Base-by-base conservation (phyloP, 2,888 invertebrate species). In the Odiellus spinosus region DNA sequence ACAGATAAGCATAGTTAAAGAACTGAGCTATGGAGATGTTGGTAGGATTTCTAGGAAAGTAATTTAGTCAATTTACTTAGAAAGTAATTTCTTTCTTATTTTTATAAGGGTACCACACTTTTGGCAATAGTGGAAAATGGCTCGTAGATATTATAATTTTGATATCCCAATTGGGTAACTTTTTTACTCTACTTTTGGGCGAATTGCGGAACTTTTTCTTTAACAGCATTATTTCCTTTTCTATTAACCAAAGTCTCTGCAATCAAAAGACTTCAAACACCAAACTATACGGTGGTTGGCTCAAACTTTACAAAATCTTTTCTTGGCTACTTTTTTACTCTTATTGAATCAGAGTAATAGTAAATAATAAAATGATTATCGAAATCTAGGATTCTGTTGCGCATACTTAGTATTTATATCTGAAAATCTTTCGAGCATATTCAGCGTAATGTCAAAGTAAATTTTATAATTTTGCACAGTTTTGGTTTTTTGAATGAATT, bases 11-110 rank as follows among this genome's bases (percentile, higher is more conserved):
- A 26, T 26, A 11, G 3, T 38, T 38, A 38, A 38, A 20, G 64
- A 66, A 38, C 49, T 66, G 12, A 60, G 61, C 2, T 67, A 67
- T 55, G 66, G 66, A 17, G 67, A 67, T 58, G 60, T 67, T 17
- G 38, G 38, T 38, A 2, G 8, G 38, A 17, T 38, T 38, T 1
- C 3, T 38, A 17, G 8, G 26, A 26, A 26, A 26, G 8, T 26
- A 26, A 26, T 6, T 26, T 26, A 26, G 26, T 26, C 26, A 26
- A 26, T 26, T 26, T 26, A 26, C 26, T 6, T 6, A 26, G n/a
- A n/a, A n/a, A n/a, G 39, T 39, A 2, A 14, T 18, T 10, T 40
- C 19, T 40, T 40, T 5, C 12, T 40, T 20, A 20, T 41, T 12
- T 18, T 18, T n/a, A n/a, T 11, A 14, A 12, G 67, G 66, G 12